These are phyloP conservation scores for Hydrozoanthus tunicans DNA, from an alignment of 64 coral and sea anemone genomes.

Conservation along the genomic window DNA sequence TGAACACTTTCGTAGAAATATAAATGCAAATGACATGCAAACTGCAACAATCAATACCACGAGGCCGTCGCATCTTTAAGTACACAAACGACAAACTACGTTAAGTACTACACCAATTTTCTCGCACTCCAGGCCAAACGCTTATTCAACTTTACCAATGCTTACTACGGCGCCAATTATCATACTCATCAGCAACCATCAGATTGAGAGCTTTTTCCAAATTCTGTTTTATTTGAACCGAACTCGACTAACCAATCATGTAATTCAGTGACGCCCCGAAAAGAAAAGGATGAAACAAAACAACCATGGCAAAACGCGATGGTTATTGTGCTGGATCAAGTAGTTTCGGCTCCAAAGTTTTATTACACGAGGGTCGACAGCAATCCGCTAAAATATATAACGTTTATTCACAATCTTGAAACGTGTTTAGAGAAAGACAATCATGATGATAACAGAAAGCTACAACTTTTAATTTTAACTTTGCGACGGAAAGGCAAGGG, in stretches of 20 bases:
- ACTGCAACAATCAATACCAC: not conserved
- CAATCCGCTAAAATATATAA: conserved; percentile 51
- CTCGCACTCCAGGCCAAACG: too few species aligned
- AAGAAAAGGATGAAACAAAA: not conserved
- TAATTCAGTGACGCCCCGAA: conserved; percentile 7
- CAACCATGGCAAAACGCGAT: conserved; percentile 21
- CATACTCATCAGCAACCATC: too few species aligned
- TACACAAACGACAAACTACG: not conserved
- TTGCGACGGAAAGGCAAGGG: conserved; percentile 56
- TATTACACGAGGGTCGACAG: conserved; percentile 73
- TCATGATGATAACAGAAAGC: conserved; percentile 40
- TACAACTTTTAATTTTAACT: conserved; percentile 67
- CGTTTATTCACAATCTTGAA: conserved; percentile 74
- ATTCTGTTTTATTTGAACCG: not conserved
- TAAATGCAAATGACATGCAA: not conserved
- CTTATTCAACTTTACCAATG: too few species aligned
- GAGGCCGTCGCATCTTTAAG: not conserved
- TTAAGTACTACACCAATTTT: not conserved
- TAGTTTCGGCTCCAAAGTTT: conserved; percentile 42
- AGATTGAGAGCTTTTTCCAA: too few species aligned
- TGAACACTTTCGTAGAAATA: not conserved
- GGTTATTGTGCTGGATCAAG: conserved; percentile 40
- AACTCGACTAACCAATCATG: conserved; percentile 37
- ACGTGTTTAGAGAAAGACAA: conserved; percentile 65
- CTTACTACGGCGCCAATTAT: too few species aligned